Percentiles rank a stretch among this genome's conserved stretches.
phyloP scores from a whole-genome alignment of 2,113 vertebrate species.

The Nanorana parkeri region DNA sequence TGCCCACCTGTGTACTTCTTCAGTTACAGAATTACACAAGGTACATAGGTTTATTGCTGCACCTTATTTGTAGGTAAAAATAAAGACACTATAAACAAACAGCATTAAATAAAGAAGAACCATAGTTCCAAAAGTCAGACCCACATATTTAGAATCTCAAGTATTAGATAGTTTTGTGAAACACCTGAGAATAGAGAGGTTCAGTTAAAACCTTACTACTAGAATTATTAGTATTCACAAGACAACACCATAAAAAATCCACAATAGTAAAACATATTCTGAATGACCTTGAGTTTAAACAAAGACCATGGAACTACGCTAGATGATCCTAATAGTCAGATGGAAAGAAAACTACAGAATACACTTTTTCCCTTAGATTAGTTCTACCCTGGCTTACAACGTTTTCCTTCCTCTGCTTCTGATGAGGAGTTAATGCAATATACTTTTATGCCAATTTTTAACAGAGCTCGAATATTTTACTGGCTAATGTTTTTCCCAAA shows the following conservation, averaged over 20 bases:
- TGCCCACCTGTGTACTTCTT: too few relatives aligned
- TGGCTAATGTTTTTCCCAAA: not conserved
- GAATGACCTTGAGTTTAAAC: constrained; percentile 2
- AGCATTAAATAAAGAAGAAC: too few relatives aligned
- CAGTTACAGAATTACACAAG: too few relatives aligned
- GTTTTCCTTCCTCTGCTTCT: constrained; percentile 5
- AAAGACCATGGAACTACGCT: not conserved
- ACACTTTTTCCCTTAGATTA: not conserved
- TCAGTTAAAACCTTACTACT: not conserved
- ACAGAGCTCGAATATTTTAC: not conserved
- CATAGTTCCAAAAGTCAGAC: too few relatives aligned
- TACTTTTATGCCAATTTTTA: constrained; percentile 10
- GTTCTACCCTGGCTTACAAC: constrained; percentile 1
- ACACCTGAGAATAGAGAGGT: too few relatives aligned
- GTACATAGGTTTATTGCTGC: too few relatives aligned
- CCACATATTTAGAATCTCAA: too few relatives aligned
- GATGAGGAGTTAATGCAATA: not conserved
- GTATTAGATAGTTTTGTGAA: too few relatives aligned
- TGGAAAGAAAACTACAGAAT: not conserved
- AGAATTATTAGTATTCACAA: not conserved
- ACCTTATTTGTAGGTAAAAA: too few relatives aligned
- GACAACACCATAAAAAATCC: not conserved
- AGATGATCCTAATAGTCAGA: not conserved
- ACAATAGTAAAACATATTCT: not conserved
- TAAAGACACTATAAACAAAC: too few relatives aligned